Base-by-base conservation (phyloP, 2,888 invertebrate genomes). In the Automeris io region DNA sequence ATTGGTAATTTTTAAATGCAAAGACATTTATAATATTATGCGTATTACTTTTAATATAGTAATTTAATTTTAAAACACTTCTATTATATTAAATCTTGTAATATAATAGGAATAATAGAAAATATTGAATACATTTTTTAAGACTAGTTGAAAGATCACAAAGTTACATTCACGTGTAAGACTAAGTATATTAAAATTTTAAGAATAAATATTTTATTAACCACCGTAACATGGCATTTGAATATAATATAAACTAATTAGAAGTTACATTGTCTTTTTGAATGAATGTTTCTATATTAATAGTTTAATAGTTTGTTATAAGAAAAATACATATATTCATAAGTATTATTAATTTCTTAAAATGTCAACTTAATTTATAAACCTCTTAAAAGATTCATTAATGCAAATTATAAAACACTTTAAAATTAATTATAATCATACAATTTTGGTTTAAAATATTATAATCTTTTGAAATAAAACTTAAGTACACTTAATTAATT, bases 121-220 rank as follows among this genome's bases (percentile, higher is more conserved):
- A 85, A 83, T 83, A 82, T n/a, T 81, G 67, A 76, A 75, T 85
- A 79, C 66, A 76, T 79, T 82, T 77, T 77, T 82, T 83, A 81
- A 32, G 51, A 61, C 64, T 81, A 81, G 49, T 68, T 65, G 70
- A 65, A 70, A 60, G 70, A 79, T 83, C 79, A 83, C 78, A 82
- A 78, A 79, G 68, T 71, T 52, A 82, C 71, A 73, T 64, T 67
- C 37, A 22, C 37, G 18, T 44, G 41, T n/a, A n/a, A n/a, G n/a
- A n/a, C n/a, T n/a, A n/a, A n/a, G n/a, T 49, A 57, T 54, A 48
- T 41, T 49, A 42, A 45, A 43, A 47, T 55, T 48, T 50, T 45
- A 48, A 45, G 47, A 49, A 45, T 55, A 45, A 47, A 53, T 38
- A 47, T 49, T 47, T 43, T 39, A 25, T 33, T 40, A 46, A 48